A percentile compares a stretch with the other conserved stretches of the same genome.
phyloP scores from a whole-genome alignment of 2,113 vertebrate species.

The Ceuthmochares aereus region DNA sequence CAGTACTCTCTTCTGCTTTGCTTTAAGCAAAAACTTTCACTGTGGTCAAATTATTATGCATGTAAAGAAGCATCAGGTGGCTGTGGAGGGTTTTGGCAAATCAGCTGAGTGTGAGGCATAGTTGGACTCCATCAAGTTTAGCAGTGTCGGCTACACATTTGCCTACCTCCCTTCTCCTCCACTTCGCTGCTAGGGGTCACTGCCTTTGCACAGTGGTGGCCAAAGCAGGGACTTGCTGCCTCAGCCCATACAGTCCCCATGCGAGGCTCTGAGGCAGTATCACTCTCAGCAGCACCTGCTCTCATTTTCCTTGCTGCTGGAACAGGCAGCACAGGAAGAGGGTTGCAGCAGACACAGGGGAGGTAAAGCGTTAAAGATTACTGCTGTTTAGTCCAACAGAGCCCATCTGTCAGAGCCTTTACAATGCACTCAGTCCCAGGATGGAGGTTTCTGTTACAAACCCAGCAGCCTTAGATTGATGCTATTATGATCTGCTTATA shows the following conservation, averaged over 20 bases:
- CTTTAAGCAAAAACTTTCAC: constrained; percentile 6
- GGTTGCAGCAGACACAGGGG: not conserved
- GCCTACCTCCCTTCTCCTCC: not conserved
- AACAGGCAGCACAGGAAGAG: not conserved
- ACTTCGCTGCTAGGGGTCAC: not conserved
- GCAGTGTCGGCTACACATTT: not conserved
- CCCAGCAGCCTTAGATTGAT: not conserved
- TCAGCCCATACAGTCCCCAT: accelerated
- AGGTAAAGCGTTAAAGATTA: not conserved
- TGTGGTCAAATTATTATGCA: not conserved
- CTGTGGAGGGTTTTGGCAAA: not conserved
- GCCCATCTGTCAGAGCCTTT: not conserved
- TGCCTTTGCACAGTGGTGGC: not conserved
- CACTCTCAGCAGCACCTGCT: not conserved
- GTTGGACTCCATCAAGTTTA: not conserved
- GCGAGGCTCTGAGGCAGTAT: accelerated
- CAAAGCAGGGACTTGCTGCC: not conserved
- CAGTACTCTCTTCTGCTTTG: not conserved
- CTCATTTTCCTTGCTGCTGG: not conserved
- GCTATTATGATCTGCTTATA: not conserved
- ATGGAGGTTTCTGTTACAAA: not conserved
- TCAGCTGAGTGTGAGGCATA: not conserved
- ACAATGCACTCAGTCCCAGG: not conserved
- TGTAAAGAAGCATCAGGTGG: not conserved
- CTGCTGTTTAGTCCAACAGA: not conserved